Evolutionary conservation across 1,140 invertebrate genomes (phyloP).

Genomic region (Plectus sambesii): DNA sequence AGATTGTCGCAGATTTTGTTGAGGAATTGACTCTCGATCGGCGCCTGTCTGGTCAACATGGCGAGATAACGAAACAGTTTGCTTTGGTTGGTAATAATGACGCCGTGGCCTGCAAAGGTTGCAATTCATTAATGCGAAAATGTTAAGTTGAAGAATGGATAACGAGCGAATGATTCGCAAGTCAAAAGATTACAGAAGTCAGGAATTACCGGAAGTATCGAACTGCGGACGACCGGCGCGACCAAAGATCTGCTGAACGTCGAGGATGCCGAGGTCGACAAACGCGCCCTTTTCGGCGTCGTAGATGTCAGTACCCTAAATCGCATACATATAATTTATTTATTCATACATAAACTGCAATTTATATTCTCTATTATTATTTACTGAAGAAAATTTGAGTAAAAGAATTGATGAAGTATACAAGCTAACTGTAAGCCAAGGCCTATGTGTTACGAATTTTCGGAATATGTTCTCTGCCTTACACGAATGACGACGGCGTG

Average conservation of each 20-base stretch:
- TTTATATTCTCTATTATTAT: too few species aligned
- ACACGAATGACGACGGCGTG: constrained; percentile 92
- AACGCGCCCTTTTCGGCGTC: constrained; percentile 86
- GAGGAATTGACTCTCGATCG: constrained; percentile 94
- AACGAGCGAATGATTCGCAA: constrained; percentile 4
- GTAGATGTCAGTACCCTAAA: constrained; percentile 89
- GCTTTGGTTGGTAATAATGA: constrained; percentile 84
- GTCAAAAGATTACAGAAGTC: constrained; percentile 1
- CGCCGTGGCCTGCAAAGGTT: constrained; percentile 66
- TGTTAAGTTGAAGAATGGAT: constrained; percentile 18
- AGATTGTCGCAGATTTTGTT: constrained; percentile 83
- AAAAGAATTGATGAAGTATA: not conserved
- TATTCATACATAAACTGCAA: constrained; percentile 2
- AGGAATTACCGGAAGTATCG: constrained; percentile 53
- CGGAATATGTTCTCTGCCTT: constrained; percentile 34
- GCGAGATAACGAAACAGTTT: constrained; percentile 87
- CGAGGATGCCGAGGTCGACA: constrained; percentile 86
- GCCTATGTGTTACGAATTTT: constrained; percentile 3
- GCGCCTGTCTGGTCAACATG: constrained; percentile 85
- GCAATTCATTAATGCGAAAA: constrained; percentile 16
- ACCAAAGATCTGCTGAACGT: constrained; percentile 98
- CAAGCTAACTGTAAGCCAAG: not conserved
- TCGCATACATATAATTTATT: constrained; percentile 3
- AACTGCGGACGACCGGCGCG: constrained; percentile 76
- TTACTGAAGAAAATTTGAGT: not conserved